phyloP scores from a whole-genome alignment of 2,113 vertebrate genomes.

The Leptobrachium ailaonicum region DNA sequence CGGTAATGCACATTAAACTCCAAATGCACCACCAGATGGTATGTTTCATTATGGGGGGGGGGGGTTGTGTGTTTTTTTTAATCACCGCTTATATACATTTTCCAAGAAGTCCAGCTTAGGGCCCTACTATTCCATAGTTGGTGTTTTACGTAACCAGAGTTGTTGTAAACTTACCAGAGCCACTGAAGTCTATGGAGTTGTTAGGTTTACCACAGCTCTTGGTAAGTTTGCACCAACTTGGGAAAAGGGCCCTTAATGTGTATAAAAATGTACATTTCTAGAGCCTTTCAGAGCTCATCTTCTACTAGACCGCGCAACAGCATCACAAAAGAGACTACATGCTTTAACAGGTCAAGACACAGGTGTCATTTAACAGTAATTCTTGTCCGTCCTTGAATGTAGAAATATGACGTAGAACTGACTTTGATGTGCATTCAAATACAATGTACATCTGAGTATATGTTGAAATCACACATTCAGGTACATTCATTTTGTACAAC shows the following conservation, averaged over 20 bases:
- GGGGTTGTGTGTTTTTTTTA: neutral
- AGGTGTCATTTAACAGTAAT: slow-evolving; percentile 12
- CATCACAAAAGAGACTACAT: neutral
- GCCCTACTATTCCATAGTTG: neutral
- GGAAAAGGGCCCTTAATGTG: too few relatives aligned
- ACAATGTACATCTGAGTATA: neutral
- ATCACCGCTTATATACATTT: slow-evolving; percentile 16
- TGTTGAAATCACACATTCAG: neutral
- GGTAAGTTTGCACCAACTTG: too few relatives aligned
- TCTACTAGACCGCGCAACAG: neutral
- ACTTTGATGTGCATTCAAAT: neutral
- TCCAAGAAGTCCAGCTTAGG: slow-evolving; percentile 13
- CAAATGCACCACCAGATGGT: too few relatives aligned
- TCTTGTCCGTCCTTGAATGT: neutral
- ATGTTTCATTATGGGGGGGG: too few relatives aligned
- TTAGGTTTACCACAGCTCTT: too few relatives aligned
- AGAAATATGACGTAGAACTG: neutral
- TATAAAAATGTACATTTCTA: neutral
- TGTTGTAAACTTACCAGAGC: too few relatives aligned
- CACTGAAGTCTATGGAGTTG: too few relatives aligned
- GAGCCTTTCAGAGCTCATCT: neutral
- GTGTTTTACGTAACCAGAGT: too few relatives aligned
- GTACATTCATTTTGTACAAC: neutral
- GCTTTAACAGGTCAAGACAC: slow-evolving; percentile 3
- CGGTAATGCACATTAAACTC: too few relatives aligned